Base-by-base conservation (phyloP, 1,140 invertebrate genomes). In the Drosophila subpulchrella region DNA sequence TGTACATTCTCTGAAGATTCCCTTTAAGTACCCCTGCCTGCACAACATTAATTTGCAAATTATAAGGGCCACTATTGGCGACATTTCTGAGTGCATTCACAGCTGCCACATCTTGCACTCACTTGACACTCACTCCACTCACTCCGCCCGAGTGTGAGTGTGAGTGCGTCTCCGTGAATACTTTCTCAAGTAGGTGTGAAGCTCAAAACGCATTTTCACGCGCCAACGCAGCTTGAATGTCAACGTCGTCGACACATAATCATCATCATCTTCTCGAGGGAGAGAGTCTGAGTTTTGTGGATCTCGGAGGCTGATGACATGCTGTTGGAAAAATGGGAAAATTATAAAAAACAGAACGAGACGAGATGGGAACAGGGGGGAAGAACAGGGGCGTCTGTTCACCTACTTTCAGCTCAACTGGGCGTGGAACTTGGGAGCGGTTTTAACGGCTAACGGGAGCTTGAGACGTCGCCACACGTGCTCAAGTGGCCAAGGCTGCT, bases 171-270 rank as follows among this genome's bases (percentile, higher is more conserved):
- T 50, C 51, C 30, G 68, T 57, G 68, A 58, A 72, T 41, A 72
- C 53, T 72, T 75, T 65, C 62, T 61, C 61, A 68, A 83, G 84
- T 83, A 88, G 84, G 80, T 89, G 80, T 89, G 84, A 88, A 88
- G 80, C 85, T 89, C 70, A 78, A 89, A 89, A 89, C 84, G 84
- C 84, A 84, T 89, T 89, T 88, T 89, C 80, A 89, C 84, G 84
- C 84, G 77, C 77, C 75, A 89, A 88, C 72, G 67, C 83, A 83
- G 76, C 82, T 86, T 86, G 82, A 86, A 81, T 81, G 82, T 86
- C 78, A 78, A 65, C 81, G 53, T 50, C 48, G 59, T 72, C 53
- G 50, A 17, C 58, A 62, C 47, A 56, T 30, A 61, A 67, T n/a
- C 60, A 54, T 30, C 48, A 54, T 30, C 50, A 59, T 34, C 46